Base-by-base conservation (phyloP, 2,797 vertebrate species). In the Centropyge bicolor region DNA sequence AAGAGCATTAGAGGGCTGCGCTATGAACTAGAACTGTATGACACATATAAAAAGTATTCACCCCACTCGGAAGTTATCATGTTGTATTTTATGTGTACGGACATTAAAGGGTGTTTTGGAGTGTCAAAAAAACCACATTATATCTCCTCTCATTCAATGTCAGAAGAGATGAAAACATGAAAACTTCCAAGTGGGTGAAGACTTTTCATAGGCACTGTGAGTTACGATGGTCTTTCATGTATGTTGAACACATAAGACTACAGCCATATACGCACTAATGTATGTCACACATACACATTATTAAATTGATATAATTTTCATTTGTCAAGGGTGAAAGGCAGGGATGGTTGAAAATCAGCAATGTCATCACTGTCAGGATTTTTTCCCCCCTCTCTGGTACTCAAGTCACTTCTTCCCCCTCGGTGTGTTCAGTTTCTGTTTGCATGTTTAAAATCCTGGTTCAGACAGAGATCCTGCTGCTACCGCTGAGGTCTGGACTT, bases 381-480 rank as follows among this genome's bases (percentile, higher is more conserved):
- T 49, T 61, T 40, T 8, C 4, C 9, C 27, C 84, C 41, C 66
- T 63, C 74, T 87, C 70, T 74, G 72, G 71, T 75, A 73, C 65
- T 71, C 61, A 59, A 81, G 89, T 81, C 80, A 57, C 73, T 69
- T 76, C 51, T 73, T 70, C 27, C 45, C 46, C 79, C 69, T 76
- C 66, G 36, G 66, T 81, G 73, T 85, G 75, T 83, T 87, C 68
- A 70, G 86, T 81, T 84, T 88, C 83, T 76, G 72, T 73, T 82
- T 79, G 64, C 62, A 55, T 86, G 88, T 84, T 85, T 80, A 77
- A 90, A 89, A 86, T 87, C 83, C 86, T 61, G 87, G 56, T 76
- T 76, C 80, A 83, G 78, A 86, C 82, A 87, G 85, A 84, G 90
- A 87, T 92, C 74, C 81, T 76, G 83, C 83, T 85, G 84, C 86